Conservation (phyloP, 2,888 invertebrate genomes). For the Panopea generosa region DNA sequence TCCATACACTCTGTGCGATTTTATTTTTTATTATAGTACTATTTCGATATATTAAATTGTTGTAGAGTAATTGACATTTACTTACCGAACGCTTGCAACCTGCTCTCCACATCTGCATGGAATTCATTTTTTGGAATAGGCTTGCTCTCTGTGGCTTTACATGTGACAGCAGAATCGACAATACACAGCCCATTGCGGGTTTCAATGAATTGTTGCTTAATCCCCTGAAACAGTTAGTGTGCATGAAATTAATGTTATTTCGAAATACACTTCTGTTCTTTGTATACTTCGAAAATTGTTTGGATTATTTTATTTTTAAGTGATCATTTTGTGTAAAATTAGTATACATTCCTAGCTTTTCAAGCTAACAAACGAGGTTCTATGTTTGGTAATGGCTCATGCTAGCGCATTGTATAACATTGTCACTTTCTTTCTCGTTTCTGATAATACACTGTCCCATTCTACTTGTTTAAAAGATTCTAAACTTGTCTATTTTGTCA, state of each 20-base stretch:
- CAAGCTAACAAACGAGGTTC: no score
- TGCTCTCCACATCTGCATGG: slow-evolving; percentile 39
- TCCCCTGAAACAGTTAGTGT: no score
- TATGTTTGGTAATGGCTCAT: slow-evolving; percentile 1
- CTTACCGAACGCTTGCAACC: slow-evolving; percentile 36
- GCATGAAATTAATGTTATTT: no score
- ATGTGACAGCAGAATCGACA: background rate
- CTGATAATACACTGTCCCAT: background rate
- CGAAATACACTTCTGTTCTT: no score
- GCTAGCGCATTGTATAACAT: background rate
- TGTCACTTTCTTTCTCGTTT: background rate
- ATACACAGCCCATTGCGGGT: background rate
- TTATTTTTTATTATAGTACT: no score
- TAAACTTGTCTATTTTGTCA: background rate
- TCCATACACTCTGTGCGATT: no score
- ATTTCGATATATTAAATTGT: no score
- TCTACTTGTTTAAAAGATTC: background rate
- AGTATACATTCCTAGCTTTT: no score
- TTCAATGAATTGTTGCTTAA: background rate
- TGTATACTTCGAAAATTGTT: no score
- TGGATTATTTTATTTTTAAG: no score
- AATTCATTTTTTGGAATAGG: slow-evolving; percentile 33
- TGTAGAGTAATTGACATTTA: background rate
- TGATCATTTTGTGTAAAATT: no score
- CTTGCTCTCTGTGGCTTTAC: background rate